Percentiles rank a stretch among this genome's conserved stretches.
These are phyloP conservation scores for Leuctra nigra DNA, from an alignment of 2,888 invertebrate species.

Conservation along the genomic window DNA sequence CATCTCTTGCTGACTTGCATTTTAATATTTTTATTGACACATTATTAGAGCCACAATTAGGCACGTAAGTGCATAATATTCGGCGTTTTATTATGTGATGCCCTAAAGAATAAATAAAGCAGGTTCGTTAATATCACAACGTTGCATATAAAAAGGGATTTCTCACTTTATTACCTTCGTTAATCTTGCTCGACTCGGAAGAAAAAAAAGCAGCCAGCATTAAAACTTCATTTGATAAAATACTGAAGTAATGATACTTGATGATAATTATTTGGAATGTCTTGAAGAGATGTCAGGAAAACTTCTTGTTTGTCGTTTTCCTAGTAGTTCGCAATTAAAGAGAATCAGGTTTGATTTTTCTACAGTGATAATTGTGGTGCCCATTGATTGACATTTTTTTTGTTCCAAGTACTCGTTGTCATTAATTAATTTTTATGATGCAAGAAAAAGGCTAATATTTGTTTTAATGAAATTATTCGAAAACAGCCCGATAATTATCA, in stretches of 20 bases:
- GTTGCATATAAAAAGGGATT: no score
- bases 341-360: background rate
- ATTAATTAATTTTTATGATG: background rate
- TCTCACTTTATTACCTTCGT: no score
- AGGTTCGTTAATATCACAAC: no score
- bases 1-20: no score
- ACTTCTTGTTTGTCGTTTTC: background rate
- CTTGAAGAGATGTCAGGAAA: background rate
- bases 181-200: no score
- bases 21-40: no score
- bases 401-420: background rate
- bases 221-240: background rate
- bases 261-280: slow-evolving; percentile 12
- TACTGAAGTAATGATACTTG: slow-evolving; percentile 4
- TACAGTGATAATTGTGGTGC: background rate
- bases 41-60: no score
- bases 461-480: background rate
- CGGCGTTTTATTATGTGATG: no score
- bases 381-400: slow-evolving; percentile 6
- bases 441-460: background rate
- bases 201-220: no score
- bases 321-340: background rate
- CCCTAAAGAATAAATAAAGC: no score
- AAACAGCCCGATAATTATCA: background rate
- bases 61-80: no score